Evolutionary conservation across 2,113 vertebrate genomes (phyloP).

Genomic region (Hippocampus guttulatus): DNA sequence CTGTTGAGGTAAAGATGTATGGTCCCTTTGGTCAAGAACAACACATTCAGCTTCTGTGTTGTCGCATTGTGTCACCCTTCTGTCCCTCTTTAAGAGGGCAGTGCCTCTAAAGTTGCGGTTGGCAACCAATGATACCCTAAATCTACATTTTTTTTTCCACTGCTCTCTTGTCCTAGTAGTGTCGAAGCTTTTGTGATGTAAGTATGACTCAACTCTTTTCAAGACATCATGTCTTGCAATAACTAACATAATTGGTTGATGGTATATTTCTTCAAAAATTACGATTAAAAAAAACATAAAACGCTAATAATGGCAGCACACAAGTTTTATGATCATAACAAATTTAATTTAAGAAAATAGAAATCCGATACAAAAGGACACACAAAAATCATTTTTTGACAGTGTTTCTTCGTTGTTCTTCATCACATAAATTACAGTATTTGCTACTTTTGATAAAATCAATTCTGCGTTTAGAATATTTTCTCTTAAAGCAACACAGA

Average conservation of each 20-base stretch:
- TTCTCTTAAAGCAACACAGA: constrained; percentile 39
- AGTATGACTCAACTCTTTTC: background rate
- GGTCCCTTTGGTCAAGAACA: constrained; percentile 51
- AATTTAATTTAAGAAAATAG: constrained; percentile 74
- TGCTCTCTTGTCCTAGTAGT: background rate
- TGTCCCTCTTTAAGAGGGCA: constrained; percentile 48
- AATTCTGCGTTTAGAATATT: constrained; percentile 42
- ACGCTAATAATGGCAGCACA: constrained; percentile 14
- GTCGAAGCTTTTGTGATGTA: background rate
- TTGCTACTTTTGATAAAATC: constrained; percentile 42
- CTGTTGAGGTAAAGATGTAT: constrained; percentile 72
- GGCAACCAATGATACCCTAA: constrained; percentile 50
- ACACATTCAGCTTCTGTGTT: constrained; percentile 54
- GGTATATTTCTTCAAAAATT: background rate
- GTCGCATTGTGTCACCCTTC: constrained; percentile 57
- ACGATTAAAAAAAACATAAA: background rate
- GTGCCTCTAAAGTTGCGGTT: constrained; percentile 42
- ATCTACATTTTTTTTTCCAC: constrained; percentile 19
- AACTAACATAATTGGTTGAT: background rate
- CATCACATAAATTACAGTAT: constrained; percentile 56
- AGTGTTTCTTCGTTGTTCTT: constrained; percentile 29
- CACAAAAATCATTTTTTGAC: constrained; percentile 38
- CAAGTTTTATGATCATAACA: constrained; percentile 41
- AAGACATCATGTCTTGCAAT: background rate
- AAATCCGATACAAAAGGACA: constrained; percentile 48